Conservation (phyloP, 2,797 vertebrate genomes). For the Calcarius lapponicus region DNA sequence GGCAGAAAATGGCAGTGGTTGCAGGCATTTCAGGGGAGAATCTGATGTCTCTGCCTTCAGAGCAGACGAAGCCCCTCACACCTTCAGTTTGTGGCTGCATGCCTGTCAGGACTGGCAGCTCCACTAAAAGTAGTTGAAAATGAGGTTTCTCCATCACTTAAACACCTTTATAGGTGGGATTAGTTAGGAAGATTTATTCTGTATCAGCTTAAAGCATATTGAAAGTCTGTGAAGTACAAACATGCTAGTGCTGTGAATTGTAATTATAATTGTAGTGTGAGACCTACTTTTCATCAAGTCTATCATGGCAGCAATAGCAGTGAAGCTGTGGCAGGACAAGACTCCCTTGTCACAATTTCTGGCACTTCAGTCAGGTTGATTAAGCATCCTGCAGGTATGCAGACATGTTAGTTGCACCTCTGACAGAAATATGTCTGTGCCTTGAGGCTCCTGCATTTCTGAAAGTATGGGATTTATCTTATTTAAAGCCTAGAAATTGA, state of each 20-base stretch:
- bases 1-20: background rate
- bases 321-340: background rate
- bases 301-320: background rate
- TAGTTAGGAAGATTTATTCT: background rate
- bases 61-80: background rate
- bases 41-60: background rate
- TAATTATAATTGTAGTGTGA: background rate
- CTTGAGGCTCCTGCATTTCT: background rate
- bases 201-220: background rate
- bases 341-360: background rate
- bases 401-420: background rate
- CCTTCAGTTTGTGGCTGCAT: background rate
- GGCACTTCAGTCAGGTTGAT: background rate
- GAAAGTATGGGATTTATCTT: background rate
- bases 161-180: background rate
- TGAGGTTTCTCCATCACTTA: background rate
- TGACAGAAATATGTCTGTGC: slow-evolving; percentile 20
- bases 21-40: background rate
- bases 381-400: background rate
- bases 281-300: background rate
- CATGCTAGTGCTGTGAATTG: background rate
- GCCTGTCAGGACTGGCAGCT: background rate
- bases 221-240: background rate
- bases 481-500: background rate
- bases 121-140: background rate